These are phyloP conservation scores for Eriocheir sinensis DNA, from an alignment of 1,140 invertebrate species.

Conservation along the genomic window DNA sequence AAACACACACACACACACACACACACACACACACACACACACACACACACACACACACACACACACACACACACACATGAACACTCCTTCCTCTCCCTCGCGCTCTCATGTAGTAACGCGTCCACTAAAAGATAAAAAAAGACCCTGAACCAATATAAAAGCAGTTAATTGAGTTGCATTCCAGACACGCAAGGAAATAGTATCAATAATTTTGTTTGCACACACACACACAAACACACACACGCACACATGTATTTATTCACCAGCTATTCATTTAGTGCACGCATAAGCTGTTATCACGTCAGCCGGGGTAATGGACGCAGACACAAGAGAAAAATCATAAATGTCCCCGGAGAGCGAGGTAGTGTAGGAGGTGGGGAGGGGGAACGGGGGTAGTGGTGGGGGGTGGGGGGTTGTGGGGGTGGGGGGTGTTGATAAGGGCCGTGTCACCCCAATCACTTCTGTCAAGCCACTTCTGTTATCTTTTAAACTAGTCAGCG, in stretches of 20 bases:
- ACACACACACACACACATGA: not conserved
- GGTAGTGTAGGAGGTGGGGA: not conserved
- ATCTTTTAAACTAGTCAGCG: slow-evolving; percentile 66
- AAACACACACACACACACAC: no score
- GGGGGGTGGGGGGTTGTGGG: not conserved
- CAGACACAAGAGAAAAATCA: no score
- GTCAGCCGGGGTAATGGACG: no score
- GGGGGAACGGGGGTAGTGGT: not conserved
- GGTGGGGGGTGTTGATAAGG: not conserved
- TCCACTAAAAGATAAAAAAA: not conserved
- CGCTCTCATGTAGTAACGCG: not conserved
- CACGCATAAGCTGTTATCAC: no score
- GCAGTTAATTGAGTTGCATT: not conserved
- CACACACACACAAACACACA: no score
- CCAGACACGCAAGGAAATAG: not conserved
- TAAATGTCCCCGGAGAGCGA: not conserved
- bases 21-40: no score
- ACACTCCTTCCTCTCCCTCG: not conserved
- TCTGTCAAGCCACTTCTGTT: slow-evolving; percentile 19
- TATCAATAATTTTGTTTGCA: not conserved
- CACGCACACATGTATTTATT: not conserved
- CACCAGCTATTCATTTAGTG: no score
- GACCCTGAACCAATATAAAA: not conserved
- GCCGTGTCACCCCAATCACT: slow-evolving; percentile 26
- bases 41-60: no score